Percentiles rank a stretch among this genome's conserved stretches.
Conservation (phyloP, 2,113 vertebrate genomes). For the Phylloscopus whistleri region DNA sequence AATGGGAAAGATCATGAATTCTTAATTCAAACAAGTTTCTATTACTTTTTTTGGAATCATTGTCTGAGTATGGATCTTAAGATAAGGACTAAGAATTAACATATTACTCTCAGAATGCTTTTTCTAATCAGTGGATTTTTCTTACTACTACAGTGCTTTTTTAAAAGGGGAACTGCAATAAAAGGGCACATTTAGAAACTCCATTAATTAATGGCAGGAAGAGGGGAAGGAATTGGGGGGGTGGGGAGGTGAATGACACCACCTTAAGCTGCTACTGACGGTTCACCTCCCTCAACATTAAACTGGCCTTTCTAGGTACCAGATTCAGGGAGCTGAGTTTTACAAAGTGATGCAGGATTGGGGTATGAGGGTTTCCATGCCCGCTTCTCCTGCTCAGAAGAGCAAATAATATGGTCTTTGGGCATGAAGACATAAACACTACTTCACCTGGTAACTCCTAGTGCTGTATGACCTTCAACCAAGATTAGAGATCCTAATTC, state of each 20-base stretch:
- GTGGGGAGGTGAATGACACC: background rate
- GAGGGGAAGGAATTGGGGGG: background rate
- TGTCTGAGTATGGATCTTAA: background rate
- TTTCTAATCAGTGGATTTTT: background rate
- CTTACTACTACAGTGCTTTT: background rate
- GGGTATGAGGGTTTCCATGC: background rate
- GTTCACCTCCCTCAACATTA: background rate
- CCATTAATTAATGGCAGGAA: background rate
- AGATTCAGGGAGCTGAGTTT: background rate
- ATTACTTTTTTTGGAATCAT: background rate
- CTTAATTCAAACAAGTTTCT: background rate
- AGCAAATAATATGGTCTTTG: background rate
- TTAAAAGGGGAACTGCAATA: background rate
- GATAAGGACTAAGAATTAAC: background rate
- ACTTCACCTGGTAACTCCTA: background rate
- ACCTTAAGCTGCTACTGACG: background rate
- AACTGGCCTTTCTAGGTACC: background rate
- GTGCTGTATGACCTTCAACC: background rate
- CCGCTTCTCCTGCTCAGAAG: background rate
- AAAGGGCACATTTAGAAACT: background rate
- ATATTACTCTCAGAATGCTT: background rate
- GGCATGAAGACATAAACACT: background rate
- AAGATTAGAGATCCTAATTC: background rate
- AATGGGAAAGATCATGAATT: slow-evolving; percentile 9
- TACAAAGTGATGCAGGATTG: background rate